Base-by-base conservation (phyloP, 2,797 vertebrate species). In the Amniataba percoides region DNA sequence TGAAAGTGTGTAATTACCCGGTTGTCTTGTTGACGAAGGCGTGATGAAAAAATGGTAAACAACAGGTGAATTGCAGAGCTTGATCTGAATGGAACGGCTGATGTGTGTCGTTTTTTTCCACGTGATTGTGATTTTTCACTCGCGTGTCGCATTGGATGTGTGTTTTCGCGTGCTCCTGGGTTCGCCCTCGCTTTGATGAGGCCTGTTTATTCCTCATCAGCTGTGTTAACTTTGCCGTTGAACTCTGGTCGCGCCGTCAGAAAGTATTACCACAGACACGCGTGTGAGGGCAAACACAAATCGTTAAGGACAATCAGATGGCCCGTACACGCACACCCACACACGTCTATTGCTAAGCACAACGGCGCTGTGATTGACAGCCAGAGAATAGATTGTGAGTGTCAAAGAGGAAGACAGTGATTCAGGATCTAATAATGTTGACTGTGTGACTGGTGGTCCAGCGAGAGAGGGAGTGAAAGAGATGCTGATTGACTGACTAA, bases 231-330 rank as follows among this genome's bases (percentile, higher is more conserved):
- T 86, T 83, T 78, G 53, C 71, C 40, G 58, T 43, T 83, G 45
- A 84, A 87, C 84, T 88, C 70, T 46, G 68, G 79, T 80, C 81
- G 74, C 21, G 88, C 81, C 70, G 82, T 89, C 87, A 75, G 39
- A 71, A 74, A 65, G 57, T 60, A 82, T 90, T 83, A 86, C 36
- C 18, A 34, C 51, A 42, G 34, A 58, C 60, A 42, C 42, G 48
- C 25, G 25, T 0, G 25, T 43, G 74, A 67, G 48, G 36, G 11
- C 27, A 66, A 61, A 71, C 45, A 1, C 7, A 31, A 74, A 81
- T 42, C 65, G 18, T 46, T 65, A 2, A 67, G 65, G 40, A 77
- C 67, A 56, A 23, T 19, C 45, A 25, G 21, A 71, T 63, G 51
- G 14, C 58, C 3, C 61, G 58, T 15, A 1, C 11, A 72, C 70